Evolutionary conservation across 1,140 invertebrate genomes (phyloP), one percentile per base, ranked within the genome.

Genomic region (Acarapis woodi): DNA sequence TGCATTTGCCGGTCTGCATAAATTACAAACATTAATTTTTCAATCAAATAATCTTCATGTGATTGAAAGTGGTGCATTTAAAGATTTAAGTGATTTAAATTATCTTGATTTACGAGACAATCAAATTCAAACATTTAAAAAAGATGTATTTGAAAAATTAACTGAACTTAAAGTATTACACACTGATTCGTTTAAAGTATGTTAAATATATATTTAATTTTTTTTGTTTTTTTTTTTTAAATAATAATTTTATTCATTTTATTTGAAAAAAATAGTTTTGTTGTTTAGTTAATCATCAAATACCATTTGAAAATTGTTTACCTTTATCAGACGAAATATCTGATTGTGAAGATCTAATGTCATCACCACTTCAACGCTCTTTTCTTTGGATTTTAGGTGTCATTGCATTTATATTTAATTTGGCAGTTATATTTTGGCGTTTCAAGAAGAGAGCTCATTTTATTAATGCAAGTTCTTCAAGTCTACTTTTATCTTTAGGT

Each of bases 331-430:
- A 61, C 38, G 56, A 57, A 39, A 60, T 61, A 33, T 61, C 58
- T 0, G 59, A 57, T 18, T 61, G 59, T 43, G 51, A 58, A 38
- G 58, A 61, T 35, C 48, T 61, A 12, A 59, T 61, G 58, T 54
- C 53, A 30, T 59, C 57, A 41, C 46, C 47, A 21, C 42, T 60
- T 4, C 50, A 60, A 14, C 44, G 57, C 16, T 40, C 50, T 12
- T 51, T 49, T 28, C 49, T 61, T 15, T 61, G 59, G 59, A 46
- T 59, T 4, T 44, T 60, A n/a, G 59, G 59, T 0, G 43, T 51
- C 18, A 40, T 57, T 0, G 60, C 59, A 10, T 47, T 53, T 18
- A 43, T 56, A 18, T 57, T 56, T 12, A 61, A 61, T 41, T 29
- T 55, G 3, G 42, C 57, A 2, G 59, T 61, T 15, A 49, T 61